Evolutionary conservation across 2,888 invertebrate species (phyloP), one percentile per base, ranked within the genome.

Genomic region (Xylota sylvarum): DNA sequence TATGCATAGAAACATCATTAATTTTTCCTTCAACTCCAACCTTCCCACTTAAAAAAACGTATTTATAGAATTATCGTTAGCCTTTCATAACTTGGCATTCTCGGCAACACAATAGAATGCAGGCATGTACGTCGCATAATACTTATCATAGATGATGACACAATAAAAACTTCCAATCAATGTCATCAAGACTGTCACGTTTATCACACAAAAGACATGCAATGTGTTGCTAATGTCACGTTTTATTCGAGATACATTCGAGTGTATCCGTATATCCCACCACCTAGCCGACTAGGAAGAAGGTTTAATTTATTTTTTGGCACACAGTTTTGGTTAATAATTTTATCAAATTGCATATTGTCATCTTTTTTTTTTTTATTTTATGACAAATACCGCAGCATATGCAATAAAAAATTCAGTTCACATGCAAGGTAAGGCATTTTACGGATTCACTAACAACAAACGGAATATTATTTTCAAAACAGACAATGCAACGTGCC

Each of bases 301-400:
- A n/a, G 12, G 6, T 3, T 48, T 35, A 10, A 23, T 19, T 55
- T 62, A 23, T 19, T 55, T 62, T 23, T 56, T 2, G 17, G 50
- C 56, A 48, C 50, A 23, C 48, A 48, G 40, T 69, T 55, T 37
- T 64, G 46, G 62, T 56, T 69, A 70, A 73, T 67, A 69, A 67
- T 78, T 73, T 65, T 72, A 67, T 80, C 76, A 77, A 81, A 88
- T 88, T 88, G 85, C 81, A 85, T 81, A 58, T 52, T 82, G 58
- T 70, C 62, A 70, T 77, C 43, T 64, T 65, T 74, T 65, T 46
- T 62, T 78, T 46, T 43, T 9, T 56, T 58, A 43, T 43, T 14
- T 3, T 46, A 10, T 40, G 56, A 73, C 50, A 58, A 40, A 69
- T 55, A 60, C 46, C 48, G 30, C 35, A 55, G 30, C 27, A 55